Evolutionary conservation across 2,888 invertebrate genomes (phyloP).

Genomic region (Seira musarum): DNA sequence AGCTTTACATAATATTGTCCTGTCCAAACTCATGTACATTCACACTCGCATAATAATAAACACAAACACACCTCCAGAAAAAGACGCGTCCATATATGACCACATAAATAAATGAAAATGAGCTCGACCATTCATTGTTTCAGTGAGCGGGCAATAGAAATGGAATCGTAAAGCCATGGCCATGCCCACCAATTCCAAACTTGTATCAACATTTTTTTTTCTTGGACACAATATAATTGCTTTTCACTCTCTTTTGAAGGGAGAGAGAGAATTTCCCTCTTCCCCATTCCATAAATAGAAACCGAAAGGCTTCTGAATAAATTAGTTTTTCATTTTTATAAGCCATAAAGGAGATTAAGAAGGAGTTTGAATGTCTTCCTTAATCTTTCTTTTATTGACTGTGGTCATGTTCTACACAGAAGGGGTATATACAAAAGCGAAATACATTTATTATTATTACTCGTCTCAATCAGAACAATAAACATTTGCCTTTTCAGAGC

Average conservation of each 20-base stretch:
- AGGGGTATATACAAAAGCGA: slow-evolving; percentile 21
- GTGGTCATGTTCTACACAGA: slow-evolving; percentile 36
- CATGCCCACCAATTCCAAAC: background rate
- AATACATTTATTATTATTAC: slow-evolving; percentile 33
- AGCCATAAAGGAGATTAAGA: slow-evolving; percentile 42
- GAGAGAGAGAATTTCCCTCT: background rate
- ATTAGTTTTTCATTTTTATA: slow-evolving; percentile 55
- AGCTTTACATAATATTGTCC: background rate
- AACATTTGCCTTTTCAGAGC: slow-evolving; percentile 53
- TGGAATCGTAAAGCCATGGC: background rate
- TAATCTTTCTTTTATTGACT: slow-evolving; percentile 57
- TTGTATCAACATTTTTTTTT: background rate
- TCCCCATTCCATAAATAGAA: background rate
- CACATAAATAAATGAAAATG: slow-evolving; percentile 49
- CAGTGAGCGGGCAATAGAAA: background rate
- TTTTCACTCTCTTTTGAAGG: slow-evolving; percentile 18
- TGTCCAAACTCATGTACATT: background rate
- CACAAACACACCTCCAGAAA: background rate
- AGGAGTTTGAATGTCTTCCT: slow-evolving; percentile 57
- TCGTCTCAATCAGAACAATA: slow-evolving; percentile 20
- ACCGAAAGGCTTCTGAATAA: slow-evolving; percentile 41
- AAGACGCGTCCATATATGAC: slow-evolving; percentile 29
- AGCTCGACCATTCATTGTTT: slow-evolving; percentile 33
- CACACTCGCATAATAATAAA: background rate
- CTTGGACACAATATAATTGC: slow-evolving; percentile 46